A percentile compares a stretch with the other conserved stretches of the same genome.
These are phyloP conservation scores for Amblyopsis hoosieri DNA, from an alignment of 2,797 vertebrate genomes.

Conservation along the genomic window DNA sequence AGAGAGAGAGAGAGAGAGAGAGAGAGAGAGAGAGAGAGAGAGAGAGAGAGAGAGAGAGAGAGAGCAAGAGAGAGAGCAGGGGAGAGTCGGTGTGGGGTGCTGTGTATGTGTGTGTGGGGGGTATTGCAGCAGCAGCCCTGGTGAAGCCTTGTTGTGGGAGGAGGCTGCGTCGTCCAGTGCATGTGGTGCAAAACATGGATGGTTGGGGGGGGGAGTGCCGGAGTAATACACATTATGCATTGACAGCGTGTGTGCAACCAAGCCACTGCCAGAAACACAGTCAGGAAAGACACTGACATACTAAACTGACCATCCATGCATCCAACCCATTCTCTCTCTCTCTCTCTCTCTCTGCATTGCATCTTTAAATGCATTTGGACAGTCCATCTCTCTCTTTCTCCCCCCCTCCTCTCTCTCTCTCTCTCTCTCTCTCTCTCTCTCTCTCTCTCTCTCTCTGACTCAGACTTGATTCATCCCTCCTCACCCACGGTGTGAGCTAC, in stretches of 20 bases:
- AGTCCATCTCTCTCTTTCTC: no score
- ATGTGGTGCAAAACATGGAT: conserved; percentile 25
- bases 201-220: conserved; percentile 13
- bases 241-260: conserved; percentile 31
- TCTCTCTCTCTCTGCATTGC: no score
- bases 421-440: conserved; percentile 3
- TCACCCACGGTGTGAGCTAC: conserved; percentile 43
- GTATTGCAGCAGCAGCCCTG: no score
- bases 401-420: background rate
- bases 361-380: no score
- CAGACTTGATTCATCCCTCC: conserved; percentile 12
- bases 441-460: conserved; percentile 18
- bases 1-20: background rate
- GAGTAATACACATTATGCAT: conserved; percentile 63
- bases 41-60: conserved; percentile 5
- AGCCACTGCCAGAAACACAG: no score
- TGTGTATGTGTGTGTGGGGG: no score
- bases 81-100: conserved; percentile 24
- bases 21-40: background rate
- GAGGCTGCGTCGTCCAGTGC: conserved; percentile 28
- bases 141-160: conserved; percentile 28
- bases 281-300: no score
- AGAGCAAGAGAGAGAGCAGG: conserved; percentile 14
- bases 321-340: no score
- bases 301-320: no score